Conservation (phyloP, 2,888 invertebrate genomes). For the Kuschelorhynchus macadamiae region DNA sequence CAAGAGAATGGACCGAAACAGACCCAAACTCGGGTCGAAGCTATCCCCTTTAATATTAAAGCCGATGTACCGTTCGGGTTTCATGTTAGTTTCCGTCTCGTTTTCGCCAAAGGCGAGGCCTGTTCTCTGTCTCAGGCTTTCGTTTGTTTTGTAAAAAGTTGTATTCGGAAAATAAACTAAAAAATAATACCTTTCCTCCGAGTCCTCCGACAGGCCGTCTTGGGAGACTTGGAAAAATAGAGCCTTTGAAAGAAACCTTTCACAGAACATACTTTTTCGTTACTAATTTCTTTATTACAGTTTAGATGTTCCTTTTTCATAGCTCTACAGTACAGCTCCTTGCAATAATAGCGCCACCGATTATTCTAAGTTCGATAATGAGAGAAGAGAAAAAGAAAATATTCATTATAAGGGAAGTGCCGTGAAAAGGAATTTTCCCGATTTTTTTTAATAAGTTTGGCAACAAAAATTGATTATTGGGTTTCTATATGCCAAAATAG, state of each 20-base stretch:
- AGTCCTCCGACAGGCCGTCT: slow-evolving; percentile 48
- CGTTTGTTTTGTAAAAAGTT: slow-evolving; percentile 66
- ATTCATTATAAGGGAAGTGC: too few species aligned
- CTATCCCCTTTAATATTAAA: slow-evolving; percentile 65
- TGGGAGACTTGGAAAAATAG: slow-evolving; percentile 45
- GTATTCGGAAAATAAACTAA: slow-evolving; percentile 66
- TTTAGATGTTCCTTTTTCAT: too few species aligned
- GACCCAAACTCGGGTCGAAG: slow-evolving; percentile 43
- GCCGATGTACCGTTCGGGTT: slow-evolving; percentile 54
- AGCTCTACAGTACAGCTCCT: too few species aligned
- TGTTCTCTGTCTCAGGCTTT: slow-evolving; percentile 59
- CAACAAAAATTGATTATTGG: too few species aligned
- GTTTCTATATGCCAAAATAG: too few species aligned
- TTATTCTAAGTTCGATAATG: too few species aligned
- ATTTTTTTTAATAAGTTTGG: too few species aligned
- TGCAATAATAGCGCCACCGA: too few species aligned
- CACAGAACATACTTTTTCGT: slow-evolving; percentile 39
- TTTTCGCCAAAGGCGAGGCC: slow-evolving; percentile 31
- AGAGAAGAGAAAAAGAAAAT: too few species aligned
- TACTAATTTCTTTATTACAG: slow-evolving; percentile 14
- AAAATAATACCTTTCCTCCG: slow-evolving; percentile 53
- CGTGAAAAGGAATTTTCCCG: too few species aligned
- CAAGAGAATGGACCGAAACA: slow-evolving; percentile 47
- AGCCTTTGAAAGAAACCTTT: slow-evolving; percentile 48
- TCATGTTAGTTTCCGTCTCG: slow-evolving; percentile 32